These are phyloP conservation scores for Lapara coniferarum DNA, from an alignment of 2,888 invertebrate species.

Conservation along the genomic window DNA sequence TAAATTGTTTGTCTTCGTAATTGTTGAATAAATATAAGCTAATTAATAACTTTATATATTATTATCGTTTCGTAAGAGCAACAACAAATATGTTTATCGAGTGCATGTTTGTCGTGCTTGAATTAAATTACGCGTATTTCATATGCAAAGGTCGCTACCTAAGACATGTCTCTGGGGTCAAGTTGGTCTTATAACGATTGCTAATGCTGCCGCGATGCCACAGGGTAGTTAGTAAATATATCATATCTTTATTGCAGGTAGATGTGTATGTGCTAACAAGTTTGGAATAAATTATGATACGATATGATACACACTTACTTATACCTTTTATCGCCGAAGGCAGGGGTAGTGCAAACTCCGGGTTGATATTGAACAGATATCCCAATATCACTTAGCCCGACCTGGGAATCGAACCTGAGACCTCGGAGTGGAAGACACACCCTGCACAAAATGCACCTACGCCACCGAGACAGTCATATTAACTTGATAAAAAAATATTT, in stretches of 20 bases:
- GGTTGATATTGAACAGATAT: too few relatives aligned
- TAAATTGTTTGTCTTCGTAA: neutral
- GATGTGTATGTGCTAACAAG: too few relatives aligned
- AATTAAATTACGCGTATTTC: conserved; percentile 9
- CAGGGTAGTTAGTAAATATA: neutral
- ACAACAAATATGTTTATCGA: neutral
- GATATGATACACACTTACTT: too few relatives aligned
- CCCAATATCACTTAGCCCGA: too few relatives aligned
- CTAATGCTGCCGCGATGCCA: neutral
- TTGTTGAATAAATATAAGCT: neutral
- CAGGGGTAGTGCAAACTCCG: too few relatives aligned
- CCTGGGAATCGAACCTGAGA: too few relatives aligned
- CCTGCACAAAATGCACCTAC: too few relatives aligned
- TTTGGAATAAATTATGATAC: too few relatives aligned
- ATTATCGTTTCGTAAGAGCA: neutral
- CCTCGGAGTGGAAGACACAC: too few relatives aligned
- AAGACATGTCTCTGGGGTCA: neutral
- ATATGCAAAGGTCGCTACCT: neutral
- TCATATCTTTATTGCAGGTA: neutral
- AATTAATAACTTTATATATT: conserved; percentile 2
- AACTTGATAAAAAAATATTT: too few relatives aligned
- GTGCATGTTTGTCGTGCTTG: neutral
- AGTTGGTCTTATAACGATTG: neutral
- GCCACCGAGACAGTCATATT: too few relatives aligned
- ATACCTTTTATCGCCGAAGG: too few relatives aligned